Evolutionary conservation across 2,888 invertebrate genomes (phyloP).

Genomic region (Drosophila cognata): DNA sequence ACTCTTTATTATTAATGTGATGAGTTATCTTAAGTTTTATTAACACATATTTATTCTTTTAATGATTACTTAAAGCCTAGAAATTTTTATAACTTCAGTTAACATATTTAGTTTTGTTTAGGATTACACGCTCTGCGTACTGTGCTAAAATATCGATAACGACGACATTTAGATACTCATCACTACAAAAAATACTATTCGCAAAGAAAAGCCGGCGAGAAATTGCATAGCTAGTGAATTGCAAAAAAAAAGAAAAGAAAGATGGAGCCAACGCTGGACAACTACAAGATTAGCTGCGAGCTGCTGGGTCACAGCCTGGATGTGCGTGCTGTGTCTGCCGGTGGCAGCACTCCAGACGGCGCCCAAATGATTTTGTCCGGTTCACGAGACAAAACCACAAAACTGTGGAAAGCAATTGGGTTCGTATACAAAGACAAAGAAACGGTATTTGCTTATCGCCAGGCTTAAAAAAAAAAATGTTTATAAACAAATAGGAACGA

Average conservation of each 20-base stretch:
- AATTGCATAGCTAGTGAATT: slow-evolving; percentile 47
- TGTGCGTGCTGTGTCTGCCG: slow-evolving; percentile 90
- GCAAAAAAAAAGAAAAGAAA: slow-evolving; percentile 6
- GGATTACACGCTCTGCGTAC: background rate
- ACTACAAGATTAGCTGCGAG: slow-evolving; percentile 92
- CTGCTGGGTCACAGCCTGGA: slow-evolving; percentile 93
- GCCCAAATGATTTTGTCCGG: slow-evolving; percentile 91
- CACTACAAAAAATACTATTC: slow-evolving; percentile 23
- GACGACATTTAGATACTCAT: slow-evolving; percentile 31
- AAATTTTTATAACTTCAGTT: background rate
- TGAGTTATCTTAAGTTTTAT: background rate
- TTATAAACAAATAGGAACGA: slow-evolving; percentile 86
- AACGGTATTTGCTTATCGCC: background rate
- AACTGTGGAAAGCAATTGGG: slow-evolving; percentile 93
- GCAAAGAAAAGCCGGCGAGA: slow-evolving; percentile 45
- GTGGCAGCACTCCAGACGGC: slow-evolving; percentile 86
- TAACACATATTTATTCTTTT: background rate
- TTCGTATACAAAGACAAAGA: slow-evolving; percentile 43
- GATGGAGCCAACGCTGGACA: slow-evolving; percentile 82
- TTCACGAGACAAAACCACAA: slow-evolving; percentile 94
- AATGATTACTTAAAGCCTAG: background rate
- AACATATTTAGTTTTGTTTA: background rate
- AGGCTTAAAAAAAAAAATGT: background rate
- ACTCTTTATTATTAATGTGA: background rate
- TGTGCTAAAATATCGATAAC: background rate